Evolutionary conservation across 2,888 invertebrate species (phyloP).

Genomic region (Galeruca laticollis): DNA sequence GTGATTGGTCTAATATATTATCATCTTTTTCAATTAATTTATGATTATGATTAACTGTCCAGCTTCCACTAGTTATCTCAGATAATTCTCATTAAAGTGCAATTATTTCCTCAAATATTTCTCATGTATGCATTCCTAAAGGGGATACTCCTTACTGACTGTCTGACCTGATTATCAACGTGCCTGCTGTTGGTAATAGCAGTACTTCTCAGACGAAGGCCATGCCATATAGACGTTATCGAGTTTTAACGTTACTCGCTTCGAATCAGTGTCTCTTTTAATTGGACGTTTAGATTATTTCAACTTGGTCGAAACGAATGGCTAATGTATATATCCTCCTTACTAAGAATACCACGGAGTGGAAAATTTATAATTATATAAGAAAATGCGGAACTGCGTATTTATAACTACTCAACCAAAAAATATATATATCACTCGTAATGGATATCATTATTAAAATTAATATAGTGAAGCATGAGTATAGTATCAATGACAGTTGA

Average conservation of each 20-base stretch:
- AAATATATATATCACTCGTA: neutral
- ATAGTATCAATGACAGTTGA: too few species aligned
- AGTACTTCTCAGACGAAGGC: constrained; percentile 10
- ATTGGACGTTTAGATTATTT: constrained; percentile 32
- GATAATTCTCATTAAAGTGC: too few species aligned
- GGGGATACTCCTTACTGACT: neutral
- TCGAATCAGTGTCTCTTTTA: constrained; percentile 32
- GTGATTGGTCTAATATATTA: too few species aligned
- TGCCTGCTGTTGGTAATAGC: constrained; percentile 6
- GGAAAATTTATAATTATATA: constrained; percentile 32
- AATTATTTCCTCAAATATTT: too few species aligned
- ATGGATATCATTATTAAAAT: neutral
- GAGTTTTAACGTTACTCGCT: constrained; percentile 31
- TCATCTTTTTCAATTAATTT: too few species aligned
- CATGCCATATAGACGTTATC: constrained; percentile 34
- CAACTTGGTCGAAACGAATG: constrained; percentile 36
- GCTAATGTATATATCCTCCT: constrained; percentile 31
- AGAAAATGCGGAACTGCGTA: constrained; percentile 30
- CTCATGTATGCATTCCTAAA: too few species aligned
- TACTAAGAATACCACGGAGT: constrained; percentile 28
- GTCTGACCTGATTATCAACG: constrained; percentile 4
- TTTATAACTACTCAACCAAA: constrained; percentile 5
- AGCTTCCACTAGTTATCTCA: too few species aligned
- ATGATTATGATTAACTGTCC: too few species aligned
- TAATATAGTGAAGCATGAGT: too few species aligned